phyloP scores from a whole-genome alignment of 1,140 invertebrate genomes.

The Paralvinella palmiformis region DNA sequence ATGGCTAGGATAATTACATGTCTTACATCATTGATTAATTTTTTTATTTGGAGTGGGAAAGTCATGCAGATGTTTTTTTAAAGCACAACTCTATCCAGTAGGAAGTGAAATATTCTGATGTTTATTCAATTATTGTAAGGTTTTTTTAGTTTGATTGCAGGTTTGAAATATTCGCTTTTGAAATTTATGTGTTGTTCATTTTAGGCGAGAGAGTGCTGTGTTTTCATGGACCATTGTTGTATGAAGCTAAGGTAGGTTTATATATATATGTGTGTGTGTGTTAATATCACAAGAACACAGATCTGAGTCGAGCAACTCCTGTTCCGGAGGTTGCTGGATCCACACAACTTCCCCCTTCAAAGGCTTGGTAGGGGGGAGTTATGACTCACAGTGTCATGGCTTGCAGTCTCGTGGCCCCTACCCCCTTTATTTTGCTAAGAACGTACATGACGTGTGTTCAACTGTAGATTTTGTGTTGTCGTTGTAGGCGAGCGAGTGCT shows the following conservation, averaged over 20 bases:
- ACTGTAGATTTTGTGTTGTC: neutral
- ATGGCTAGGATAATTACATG: too few relatives aligned
- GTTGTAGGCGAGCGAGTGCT: too few relatives aligned
- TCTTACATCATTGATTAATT: too few relatives aligned
- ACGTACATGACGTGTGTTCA: neutral
- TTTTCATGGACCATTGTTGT: constrained; percentile 89
- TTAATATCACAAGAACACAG: neutral
- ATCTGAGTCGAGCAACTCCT: neutral
- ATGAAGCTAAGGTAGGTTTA: constrained; percentile 73
- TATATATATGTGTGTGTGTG: neutral
- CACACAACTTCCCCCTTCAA: neutral
- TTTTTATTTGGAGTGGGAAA: too few relatives aligned
- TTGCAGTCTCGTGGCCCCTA: neutral
- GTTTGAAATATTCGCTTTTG: too few relatives aligned
- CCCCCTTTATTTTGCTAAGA: neutral
- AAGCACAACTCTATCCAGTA: too few relatives aligned
- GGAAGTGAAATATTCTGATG: too few relatives aligned
- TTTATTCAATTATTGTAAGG: too few relatives aligned
- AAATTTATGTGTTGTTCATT: constrained; percentile 32
- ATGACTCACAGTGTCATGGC: neutral
- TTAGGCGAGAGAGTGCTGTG: constrained; percentile 91
- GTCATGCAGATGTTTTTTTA: too few relatives aligned
- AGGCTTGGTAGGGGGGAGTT: neutral
- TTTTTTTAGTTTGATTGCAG: too few relatives aligned
- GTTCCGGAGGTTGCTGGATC: neutral